Evolutionary conservation across 2,888 invertebrate species (phyloP).

Genomic region (Pheosia tremula): DNA sequence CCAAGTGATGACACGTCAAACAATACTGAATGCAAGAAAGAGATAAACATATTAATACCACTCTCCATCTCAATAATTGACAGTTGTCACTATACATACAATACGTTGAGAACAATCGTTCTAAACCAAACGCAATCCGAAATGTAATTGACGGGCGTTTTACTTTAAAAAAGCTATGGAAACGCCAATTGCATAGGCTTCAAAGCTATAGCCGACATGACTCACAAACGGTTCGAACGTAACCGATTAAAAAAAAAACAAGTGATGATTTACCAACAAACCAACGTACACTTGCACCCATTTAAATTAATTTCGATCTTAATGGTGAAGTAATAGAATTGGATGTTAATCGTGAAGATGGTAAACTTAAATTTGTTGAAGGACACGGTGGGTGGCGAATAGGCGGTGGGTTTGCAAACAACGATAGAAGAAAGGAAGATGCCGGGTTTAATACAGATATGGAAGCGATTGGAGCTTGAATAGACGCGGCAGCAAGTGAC

Average conservation of each 20-base stretch:
- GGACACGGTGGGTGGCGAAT: constrained; percentile 72
- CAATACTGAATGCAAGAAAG: no score
- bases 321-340: constrained; percentile 11
- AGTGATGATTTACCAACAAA: constrained; percentile 56
- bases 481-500: constrained; percentile 67
- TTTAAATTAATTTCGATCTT: constrained; percentile 33
- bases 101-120: constrained; percentile 26
- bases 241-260: constrained; percentile 62
- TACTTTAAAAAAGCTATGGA: constrained; percentile 49
- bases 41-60: no score
- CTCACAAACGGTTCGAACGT: constrained; percentile 70
- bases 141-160: constrained; percentile 62
- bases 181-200: constrained; percentile 55
- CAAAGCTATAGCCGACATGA: constrained; percentile 67
- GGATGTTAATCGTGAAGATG: constrained; percentile 13
- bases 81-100: constrained; percentile 17
- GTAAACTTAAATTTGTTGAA: constrained; percentile 33
- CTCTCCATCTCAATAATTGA: not conserved
- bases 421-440: constrained; percentile 62
- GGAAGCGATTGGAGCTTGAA: constrained; percentile 58
- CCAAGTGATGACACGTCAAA: no score
- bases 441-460: constrained; percentile 59
- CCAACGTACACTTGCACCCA: constrained; percentile 18
- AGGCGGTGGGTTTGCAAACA: constrained; percentile 80
- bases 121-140: constrained; percentile 47